Percentiles rank a stretch among this genome's conserved stretches.
phyloP scores from a whole-genome alignment of 2,888 invertebrate genomes.

The Coelinius sp. region DNA sequence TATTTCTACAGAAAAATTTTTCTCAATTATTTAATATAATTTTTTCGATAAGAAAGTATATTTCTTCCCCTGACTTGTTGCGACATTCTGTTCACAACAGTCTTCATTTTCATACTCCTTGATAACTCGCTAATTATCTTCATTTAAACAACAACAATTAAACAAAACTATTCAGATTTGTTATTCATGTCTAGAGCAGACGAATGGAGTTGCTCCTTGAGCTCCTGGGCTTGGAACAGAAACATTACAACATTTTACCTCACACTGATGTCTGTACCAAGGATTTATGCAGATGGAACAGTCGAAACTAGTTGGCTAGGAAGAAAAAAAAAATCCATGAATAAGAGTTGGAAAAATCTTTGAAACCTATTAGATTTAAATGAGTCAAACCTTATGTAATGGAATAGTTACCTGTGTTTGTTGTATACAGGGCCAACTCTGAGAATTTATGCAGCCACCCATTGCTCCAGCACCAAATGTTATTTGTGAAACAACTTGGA shows the following conservation, averaged over 20 bases:
- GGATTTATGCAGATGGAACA: constrained; percentile 55
- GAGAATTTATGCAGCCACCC: constrained; percentile 41
- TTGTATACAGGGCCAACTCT: constrained; percentile 51
- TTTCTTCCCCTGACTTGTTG: no score
- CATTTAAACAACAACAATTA: no score
- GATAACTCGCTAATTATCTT: no score
- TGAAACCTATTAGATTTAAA: not conserved
- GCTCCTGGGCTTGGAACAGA: not conserved
- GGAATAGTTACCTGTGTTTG: constrained; percentile 41
- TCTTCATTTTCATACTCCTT: no score
- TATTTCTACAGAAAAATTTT: no score
- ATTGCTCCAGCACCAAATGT: constrained; percentile 50
- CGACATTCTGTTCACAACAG: no score
- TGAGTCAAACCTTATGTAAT: not conserved
- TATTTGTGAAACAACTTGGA: constrained; percentile 56
- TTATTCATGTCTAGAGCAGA: not conserved
- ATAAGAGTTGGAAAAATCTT: not conserved
- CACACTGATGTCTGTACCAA: constrained; percentile 53
- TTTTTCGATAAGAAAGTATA: no score
- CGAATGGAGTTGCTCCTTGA: not conserved
- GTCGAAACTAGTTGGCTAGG: constrained; percentile 46
- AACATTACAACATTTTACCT: constrained; percentile 50
- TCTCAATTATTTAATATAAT: no score
- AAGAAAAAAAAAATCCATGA: not conserved
- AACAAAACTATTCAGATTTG: no score